A percentile compares a stretch with the other conserved stretches of the same genome.
These are phyloP conservation scores for Muscina levida DNA, from an alignment of 2,888 invertebrate species.

Conservation along the genomic window DNA sequence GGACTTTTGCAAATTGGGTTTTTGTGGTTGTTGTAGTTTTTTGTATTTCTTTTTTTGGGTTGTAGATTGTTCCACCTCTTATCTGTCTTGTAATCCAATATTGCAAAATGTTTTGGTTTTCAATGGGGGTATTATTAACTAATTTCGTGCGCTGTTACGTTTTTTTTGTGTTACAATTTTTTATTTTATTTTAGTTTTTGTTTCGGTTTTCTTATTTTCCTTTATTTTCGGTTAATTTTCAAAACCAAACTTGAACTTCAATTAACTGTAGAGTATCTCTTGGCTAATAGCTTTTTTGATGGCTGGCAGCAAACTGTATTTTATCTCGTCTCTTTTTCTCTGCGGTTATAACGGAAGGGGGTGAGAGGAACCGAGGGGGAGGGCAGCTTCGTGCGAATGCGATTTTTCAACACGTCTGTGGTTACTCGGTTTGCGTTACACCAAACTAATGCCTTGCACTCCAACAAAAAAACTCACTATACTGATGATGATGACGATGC, in stretches of 20 bases:
- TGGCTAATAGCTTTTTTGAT: conserved; percentile 53
- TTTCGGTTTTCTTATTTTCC: background rate
- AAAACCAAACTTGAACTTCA: conserved; percentile 58
- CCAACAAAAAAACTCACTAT: conserved; percentile 60
- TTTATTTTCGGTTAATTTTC: conserved; percentile 1
- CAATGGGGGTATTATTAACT: conserved; percentile 13
- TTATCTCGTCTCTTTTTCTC: conserved; percentile 12
- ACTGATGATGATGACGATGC: too few species aligned
- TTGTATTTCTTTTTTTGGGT: too few species aligned
- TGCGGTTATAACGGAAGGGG: too few species aligned
- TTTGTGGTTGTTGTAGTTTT: too few species aligned
- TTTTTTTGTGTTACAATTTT: conserved; percentile 30
- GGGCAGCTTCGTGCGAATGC: conserved; percentile 28
- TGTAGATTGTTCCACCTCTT: conserved; percentile 11
- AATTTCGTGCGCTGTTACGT: conserved; percentile 35
- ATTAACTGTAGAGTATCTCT: conserved; percentile 43
- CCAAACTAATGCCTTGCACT: conserved; percentile 56
- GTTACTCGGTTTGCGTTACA: conserved; percentile 4
- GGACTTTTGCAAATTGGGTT: conserved; percentile 1
- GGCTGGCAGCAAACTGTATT: conserved; percentile 62
- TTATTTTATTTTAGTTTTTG: background rate
- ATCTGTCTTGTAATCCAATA: conserved; percentile 40
- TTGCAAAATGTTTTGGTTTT: conserved; percentile 31
- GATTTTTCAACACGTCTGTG: conserved; percentile 6
- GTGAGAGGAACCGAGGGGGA: background rate